phyloP scores from a whole-genome alignment of 2,888 invertebrate species.

The Aleiodes testaceus region DNA sequence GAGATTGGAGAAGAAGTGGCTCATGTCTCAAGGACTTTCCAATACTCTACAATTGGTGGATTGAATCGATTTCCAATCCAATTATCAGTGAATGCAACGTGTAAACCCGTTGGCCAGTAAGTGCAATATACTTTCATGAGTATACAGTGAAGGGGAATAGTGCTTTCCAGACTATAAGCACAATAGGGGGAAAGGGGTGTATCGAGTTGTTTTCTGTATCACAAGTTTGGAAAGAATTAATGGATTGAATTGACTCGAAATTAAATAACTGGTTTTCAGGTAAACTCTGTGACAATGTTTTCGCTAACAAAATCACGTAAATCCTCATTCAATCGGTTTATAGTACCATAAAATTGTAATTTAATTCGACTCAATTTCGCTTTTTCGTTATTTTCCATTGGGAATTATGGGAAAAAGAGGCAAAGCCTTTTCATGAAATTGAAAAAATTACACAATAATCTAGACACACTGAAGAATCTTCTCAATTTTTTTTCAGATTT shows the following conservation, averaged over 20 bases:
- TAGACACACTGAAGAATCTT: no score
- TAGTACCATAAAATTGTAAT: conserved; percentile 11
- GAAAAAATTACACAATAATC: no score
- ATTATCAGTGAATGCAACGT: conserved; percentile 68
- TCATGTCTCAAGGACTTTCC: conserved; percentile 12
- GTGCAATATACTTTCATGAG: conserved; percentile 69
- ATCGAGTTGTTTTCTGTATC: not conserved
- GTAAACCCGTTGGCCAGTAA: conserved; percentile 61
- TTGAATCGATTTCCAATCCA: conserved; percentile 69
- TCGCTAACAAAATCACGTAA: conserved; percentile 11
- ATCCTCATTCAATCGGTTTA: not conserved
- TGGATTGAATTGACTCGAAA: not conserved
- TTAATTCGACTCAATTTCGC: not conserved
- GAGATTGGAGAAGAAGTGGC: not conserved
- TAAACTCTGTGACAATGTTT: conserved; percentile 2
- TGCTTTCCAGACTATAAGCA: conserved; percentile 34
- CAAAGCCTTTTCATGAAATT: no score
- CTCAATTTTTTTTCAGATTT: no score
- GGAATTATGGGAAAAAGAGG: no score
- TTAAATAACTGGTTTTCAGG: not conserved
- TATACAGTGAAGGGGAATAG: conserved; percentile 36
- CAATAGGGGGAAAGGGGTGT: not conserved
- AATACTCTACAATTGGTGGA: conserved; percentile 14
- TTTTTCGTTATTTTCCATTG: not conserved
- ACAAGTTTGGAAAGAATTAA: not conserved